Evolutionary conservation across 2,888 invertebrate genomes (phyloP), one percentile per base, ranked within the genome.

Genomic region (Ecliptopera silaceata): DNA sequence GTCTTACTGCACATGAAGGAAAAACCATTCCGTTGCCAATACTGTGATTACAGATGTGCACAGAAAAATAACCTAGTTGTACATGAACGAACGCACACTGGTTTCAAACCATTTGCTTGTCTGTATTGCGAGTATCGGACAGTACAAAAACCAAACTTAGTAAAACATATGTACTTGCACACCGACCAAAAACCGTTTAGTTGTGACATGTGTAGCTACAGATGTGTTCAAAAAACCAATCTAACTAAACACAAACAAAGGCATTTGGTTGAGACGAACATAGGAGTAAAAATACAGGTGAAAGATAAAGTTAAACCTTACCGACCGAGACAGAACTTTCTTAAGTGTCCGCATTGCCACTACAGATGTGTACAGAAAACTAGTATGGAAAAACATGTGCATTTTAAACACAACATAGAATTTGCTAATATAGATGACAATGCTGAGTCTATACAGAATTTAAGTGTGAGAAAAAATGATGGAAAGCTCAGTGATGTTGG

Each of bases 61-160:
- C 92, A 92, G 47, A 92, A 92, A 32, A 92, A 92, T 32, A 92
- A 92, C 29, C 62, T 92, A 36, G 90, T 92, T 0, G 91, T 92
- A 0, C 92, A 92, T 45, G 92, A 92, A 59, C 63, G 92, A 1
- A 92, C 92, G 0, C 92, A 92, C n/a, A 92, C 92, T 0, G 92
- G 92, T 0, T 88, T 86, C 49, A 92, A 92, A 46, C 92, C 92
- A 0, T 92, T 92, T 20, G 91, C 87, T 0, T 92, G 92, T 15
- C 88, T 90, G 0, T 91, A 84, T 54, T 92, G 92, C 34, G 91
- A 91, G 1, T 92, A 92, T 10, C 63, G 90, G 4, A 92, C 92
- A 0, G 92, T 91, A 0, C 92, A 92, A 39, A 92, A 92, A 71
- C 92, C 92, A 0, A 92, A 92, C 57, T 69, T 92, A 69, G 92